Conservation (phyloP, 2,113 vertebrate genomes). For the Xyliphius kryptos region DNA sequence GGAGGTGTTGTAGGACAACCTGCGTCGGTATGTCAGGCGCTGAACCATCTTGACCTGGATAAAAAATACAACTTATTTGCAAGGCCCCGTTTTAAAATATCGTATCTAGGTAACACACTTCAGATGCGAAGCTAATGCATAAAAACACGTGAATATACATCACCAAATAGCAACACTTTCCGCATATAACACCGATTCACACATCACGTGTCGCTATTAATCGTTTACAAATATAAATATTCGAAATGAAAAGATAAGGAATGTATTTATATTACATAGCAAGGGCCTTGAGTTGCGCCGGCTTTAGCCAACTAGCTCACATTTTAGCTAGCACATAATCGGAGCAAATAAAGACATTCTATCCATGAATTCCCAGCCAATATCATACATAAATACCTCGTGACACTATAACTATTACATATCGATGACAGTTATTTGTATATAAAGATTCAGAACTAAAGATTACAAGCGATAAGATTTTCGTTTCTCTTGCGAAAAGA, state of each 20-base stretch:
- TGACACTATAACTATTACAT: rapidly evolving
- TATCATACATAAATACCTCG: not conserved
- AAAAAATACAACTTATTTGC: no score
- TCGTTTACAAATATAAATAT: no score
- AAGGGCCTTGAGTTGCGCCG: not conserved
- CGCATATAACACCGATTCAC: no score
- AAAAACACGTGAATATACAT: no score
- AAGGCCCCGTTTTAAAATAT: no score
- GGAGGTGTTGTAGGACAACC: constrained; percentile 98
- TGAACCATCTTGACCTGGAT: constrained; percentile 87
- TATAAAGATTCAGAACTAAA: not conserved
- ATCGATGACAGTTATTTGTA: rapidly evolving
- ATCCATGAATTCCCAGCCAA: not conserved
- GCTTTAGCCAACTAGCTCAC: constrained; percentile 4
- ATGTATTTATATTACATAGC: not conserved
- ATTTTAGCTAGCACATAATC: constrained; percentile 2
- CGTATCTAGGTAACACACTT: no score
- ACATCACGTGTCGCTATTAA: no score
- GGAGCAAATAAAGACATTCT: not conserved
- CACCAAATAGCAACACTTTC: no score
- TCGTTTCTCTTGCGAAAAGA: constrained; percentile 16
- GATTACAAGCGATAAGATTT: constrained; percentile 59
- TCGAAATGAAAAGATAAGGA: no score
- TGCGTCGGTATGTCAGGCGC: constrained; percentile 94
- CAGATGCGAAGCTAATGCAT: no score